Percentiles rank a stretch among this genome's conserved stretches.
phyloP scores from a whole-genome alignment of 2,113 vertebrate species.

The Nanorana parkeri region DNA sequence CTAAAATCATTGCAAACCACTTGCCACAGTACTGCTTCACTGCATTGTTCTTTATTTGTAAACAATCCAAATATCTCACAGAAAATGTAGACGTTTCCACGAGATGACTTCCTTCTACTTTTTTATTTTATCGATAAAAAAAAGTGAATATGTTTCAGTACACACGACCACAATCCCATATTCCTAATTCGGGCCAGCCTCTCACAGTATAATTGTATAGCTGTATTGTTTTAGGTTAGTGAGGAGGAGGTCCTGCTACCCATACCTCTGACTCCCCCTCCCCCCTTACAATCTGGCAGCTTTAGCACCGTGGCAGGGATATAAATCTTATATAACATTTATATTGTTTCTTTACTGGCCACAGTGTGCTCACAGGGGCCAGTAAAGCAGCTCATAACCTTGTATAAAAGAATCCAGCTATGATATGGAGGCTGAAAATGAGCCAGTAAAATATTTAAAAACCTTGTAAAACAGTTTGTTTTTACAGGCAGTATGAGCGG shows the following conservation, averaged over 20 bases:
- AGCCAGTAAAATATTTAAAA: slow-evolving; percentile 59
- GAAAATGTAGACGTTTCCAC: too few relatives aligned
- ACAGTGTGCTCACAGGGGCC: slow-evolving; percentile 52
- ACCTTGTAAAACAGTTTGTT: slow-evolving; percentile 57
- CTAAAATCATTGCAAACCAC: too few relatives aligned
- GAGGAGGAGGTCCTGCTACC: slow-evolving; percentile 10
- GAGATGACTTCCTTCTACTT: too few relatives aligned
- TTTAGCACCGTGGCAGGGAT: slow-evolving; percentile 50
- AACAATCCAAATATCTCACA: too few relatives aligned
- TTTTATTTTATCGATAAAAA: too few relatives aligned
- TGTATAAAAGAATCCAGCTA: slow-evolving; percentile 57
- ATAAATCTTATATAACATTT: slow-evolving; percentile 59
- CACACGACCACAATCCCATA: background rate
- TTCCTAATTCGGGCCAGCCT: background rate
- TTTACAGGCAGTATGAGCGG: slow-evolving; percentile 48
- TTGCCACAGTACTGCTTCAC: too few relatives aligned
- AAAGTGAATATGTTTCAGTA: too few relatives aligned
- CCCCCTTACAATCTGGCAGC: slow-evolving; percentile 46
- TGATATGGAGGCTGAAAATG: slow-evolving; percentile 58
- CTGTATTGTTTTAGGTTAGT: slow-evolving; percentile 29
- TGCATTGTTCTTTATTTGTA: too few relatives aligned
- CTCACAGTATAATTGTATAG: slow-evolving; percentile 9
- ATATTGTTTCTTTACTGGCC: slow-evolving; percentile 58
- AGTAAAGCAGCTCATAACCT: slow-evolving; percentile 57
- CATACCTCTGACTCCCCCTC: slow-evolving; percentile 6